Evolutionary conservation across 2,113 vertebrate species (phyloP).

Genomic region (Dolichotis patagonum): DNA sequence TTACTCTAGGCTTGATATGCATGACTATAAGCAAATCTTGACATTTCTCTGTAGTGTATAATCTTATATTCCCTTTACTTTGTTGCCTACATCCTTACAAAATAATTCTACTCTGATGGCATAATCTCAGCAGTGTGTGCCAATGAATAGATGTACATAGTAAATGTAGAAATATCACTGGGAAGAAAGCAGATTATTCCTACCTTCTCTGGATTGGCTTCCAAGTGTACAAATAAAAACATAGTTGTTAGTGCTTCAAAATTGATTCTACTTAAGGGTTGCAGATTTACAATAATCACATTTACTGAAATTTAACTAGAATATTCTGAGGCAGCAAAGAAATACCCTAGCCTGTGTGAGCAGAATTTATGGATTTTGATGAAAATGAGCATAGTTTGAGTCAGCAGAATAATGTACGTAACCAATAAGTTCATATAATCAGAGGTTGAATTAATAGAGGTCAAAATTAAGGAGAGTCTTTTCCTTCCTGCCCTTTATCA

Average conservation of each 20-base stretch:
- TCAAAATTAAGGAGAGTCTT: neutral
- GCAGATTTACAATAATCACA: neutral
- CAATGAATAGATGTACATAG: neutral
- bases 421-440: slow-evolving; percentile 36
- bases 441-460: slow-evolving; percentile 22
- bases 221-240: neutral
- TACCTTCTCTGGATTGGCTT: neutral
- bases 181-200: neutral
- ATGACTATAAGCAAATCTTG: neutral
- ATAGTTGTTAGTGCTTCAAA: neutral
- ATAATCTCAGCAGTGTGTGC: neutral
- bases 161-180: neutral
- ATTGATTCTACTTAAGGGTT: neutral
- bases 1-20: neutral
- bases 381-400: neutral
- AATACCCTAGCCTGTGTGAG: neutral
- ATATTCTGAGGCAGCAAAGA: neutral
- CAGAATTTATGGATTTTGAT: slow-evolving; percentile 29
- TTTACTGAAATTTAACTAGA: slow-evolving; percentile 43
- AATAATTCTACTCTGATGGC: neutral
- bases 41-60: slow-evolving; percentile 15
- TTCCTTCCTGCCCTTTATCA: slow-evolving; percentile 35
- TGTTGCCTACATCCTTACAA: neutral
- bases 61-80: neutral
- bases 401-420: neutral